Base-by-base conservation (phyloP, 2,888 invertebrate genomes). In the Chironomus tentans region DNA sequence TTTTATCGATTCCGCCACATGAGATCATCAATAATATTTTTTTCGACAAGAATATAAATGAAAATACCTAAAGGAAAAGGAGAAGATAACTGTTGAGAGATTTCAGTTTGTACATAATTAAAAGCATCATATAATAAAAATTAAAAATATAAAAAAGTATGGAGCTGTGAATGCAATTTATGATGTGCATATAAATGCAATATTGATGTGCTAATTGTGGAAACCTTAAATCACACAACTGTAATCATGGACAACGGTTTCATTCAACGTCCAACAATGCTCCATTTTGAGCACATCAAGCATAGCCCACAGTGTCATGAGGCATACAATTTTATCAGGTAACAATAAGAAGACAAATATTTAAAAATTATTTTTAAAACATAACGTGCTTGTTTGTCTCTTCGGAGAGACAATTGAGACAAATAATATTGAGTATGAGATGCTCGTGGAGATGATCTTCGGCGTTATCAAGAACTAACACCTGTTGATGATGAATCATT, bases 221-320 rank as follows among this genome's bases (percentile, higher is more conserved):
- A 13, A 65, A 22, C 21, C 24, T 21, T 70, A 50, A 22, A 13
- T 38, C 7, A 38, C 38, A 38, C 38, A 38, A 38, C 38, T 38
- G 38, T 38, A 10, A 38, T 15, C 7, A 74, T 74, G 74, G 74
- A 74, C 5, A 74, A 65, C 68, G 74, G 65, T 18, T 65, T 7
- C n/a, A 13, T 22, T 18, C 68, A 68, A 24, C 15, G 68, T 13
- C 65, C 65, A 21, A 74, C 74, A 22, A 15, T 74, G 46, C 68
- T 74, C 13, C 74, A 68, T 7, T 68, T 74, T 48, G 68, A 74
- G n/a, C 74, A 74, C 68, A 74, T 28, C 21, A 74, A 68, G 22
- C 74, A 74, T 47, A 68, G 68, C 18, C 74, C 65, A 15, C 74
- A 74, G 24, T 74, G 65, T 65, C 68, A 74, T 21, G 74, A 74